Evolutionary conservation across 2,888 invertebrate genomes (phyloP).

Genomic region (Meteorus cinctellus): DNA sequence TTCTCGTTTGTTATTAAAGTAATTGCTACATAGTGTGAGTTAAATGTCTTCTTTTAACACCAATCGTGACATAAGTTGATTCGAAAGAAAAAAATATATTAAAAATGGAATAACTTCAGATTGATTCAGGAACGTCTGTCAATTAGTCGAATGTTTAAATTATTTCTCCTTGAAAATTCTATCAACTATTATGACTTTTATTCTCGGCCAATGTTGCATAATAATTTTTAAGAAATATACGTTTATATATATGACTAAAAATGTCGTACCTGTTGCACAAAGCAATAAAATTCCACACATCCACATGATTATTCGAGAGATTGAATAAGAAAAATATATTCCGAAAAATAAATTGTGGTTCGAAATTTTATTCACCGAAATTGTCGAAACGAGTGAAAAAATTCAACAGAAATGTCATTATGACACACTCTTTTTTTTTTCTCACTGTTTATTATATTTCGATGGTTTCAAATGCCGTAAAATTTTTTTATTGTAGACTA

Average conservation of each 20-base stretch:
- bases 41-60: not conserved
- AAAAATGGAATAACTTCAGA: not conserved
- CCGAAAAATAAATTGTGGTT: constrained; percentile 10
- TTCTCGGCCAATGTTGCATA: not conserved
- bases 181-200: not conserved
- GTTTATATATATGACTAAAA: not conserved
- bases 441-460: not conserved
- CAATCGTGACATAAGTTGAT: not conserved
- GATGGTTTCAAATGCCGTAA: not conserved
- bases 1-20: not conserved
- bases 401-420: constrained; percentile 51
- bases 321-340: not conserved
- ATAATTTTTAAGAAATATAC: constrained; percentile 11
- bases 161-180: not conserved
- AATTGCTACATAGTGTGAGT: not conserved
- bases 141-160: not conserved
- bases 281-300: constrained; percentile 60
- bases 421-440: constrained; percentile 42
- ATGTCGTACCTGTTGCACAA: constrained; percentile 62
- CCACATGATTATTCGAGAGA: constrained; percentile 54
- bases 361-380: constrained; percentile 51
- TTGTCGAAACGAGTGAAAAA: constrained; percentile 41
- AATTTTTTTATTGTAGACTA: not conserved
- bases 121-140: not conserved
- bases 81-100: not conserved